Base-by-base conservation (phyloP, 2,888 invertebrate species). In the Neria commutata region DNA sequence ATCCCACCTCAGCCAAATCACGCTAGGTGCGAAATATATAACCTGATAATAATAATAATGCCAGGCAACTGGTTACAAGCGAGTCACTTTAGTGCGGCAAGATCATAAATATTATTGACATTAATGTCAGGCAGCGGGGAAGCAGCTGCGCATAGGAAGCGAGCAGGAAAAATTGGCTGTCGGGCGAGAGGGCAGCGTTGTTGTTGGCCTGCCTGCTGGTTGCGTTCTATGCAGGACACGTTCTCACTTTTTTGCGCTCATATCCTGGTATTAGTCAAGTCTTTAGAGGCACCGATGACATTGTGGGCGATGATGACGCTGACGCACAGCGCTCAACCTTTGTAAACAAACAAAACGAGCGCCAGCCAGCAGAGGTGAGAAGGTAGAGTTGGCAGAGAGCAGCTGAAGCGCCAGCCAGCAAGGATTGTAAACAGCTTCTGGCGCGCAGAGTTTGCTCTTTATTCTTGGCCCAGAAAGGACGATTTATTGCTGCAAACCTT, bases 51-150 rank as follows among this genome's bases (percentile, higher is more conserved):
- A n/a, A 37, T 37, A 37, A 37, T 37, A 37, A 37, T 37, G 37
- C n/a, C 4, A 37, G 37, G 37, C 37, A 37, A 37, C 37, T 14
- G 37, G 8, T 29, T 8, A 5, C 29, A 8, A 29, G 11, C 29
- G 29, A 65, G 62, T 62, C 62, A 66, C 60, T 52, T 53, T 65
- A 50, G 54, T 48, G 48, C 64, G 64, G 58, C 60, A 40, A 63
- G 67, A 71, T 72, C 75, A 74, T 74, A 72, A 74, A 72, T 74
- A 75, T 75, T 64, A 63, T 61, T n/a, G 37, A 37, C 37, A 37
- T 37, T 37, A 37, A n/a, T 29, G 6, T 5, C 37, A 14, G 37
- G 37, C n/a, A 4, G 37, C n/a, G 5, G 29, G 29, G n/a, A n/a
- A n/a, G n/a, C n/a, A n/a, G n/a, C n/a, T n/a, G n/a, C n/a, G n/a